phyloP scores from a whole-genome alignment of 2,888 invertebrate genomes.

The Caenorhabditis uteleia region DNA sequence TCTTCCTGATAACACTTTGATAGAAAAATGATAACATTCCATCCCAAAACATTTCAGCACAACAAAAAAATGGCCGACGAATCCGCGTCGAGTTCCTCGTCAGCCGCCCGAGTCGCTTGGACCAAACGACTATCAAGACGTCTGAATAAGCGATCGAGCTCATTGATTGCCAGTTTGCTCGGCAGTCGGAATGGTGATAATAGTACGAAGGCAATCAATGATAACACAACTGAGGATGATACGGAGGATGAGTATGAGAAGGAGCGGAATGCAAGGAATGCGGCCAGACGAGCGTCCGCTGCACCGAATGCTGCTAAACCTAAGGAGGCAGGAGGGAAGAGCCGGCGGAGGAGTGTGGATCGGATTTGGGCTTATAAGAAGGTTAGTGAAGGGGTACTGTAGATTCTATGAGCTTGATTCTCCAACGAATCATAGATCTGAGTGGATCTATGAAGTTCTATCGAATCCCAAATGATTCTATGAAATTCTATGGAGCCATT shows the following conservation, averaged over 20 bases:
- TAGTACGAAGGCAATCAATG: conserved; percentile 6
- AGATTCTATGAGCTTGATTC: no score
- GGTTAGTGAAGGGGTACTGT: no score
- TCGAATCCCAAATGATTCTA: no score
- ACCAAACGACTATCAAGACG: conserved; percentile 33
- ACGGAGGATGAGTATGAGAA: conserved; percentile 19
- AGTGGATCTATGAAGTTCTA: no score
- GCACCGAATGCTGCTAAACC: conserved; percentile 17
- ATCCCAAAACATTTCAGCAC: no score
- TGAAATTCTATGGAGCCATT: no score
- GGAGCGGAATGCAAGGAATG: conserved; percentile 11
- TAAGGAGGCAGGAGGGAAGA: neutral
- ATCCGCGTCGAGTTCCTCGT: neutral
- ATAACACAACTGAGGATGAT: conserved; percentile 1
- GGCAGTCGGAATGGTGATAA: conserved; percentile 28
- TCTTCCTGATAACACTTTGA: no score
- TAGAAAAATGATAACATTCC: no score
- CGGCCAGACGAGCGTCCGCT: conserved; percentile 22
- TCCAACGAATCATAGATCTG: no score
- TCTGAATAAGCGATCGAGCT: conserved; percentile 28
- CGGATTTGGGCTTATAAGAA: conserved; percentile 22
- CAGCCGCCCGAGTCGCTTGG: conserved; percentile 27
- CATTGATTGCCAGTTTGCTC: conserved; percentile 28
- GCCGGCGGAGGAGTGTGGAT: conserved; percentile 24
- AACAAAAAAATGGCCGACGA: no score